phyloP scores from a whole-genome alignment of 1,140 invertebrate genomes.

The Drosophila lini region DNA sequence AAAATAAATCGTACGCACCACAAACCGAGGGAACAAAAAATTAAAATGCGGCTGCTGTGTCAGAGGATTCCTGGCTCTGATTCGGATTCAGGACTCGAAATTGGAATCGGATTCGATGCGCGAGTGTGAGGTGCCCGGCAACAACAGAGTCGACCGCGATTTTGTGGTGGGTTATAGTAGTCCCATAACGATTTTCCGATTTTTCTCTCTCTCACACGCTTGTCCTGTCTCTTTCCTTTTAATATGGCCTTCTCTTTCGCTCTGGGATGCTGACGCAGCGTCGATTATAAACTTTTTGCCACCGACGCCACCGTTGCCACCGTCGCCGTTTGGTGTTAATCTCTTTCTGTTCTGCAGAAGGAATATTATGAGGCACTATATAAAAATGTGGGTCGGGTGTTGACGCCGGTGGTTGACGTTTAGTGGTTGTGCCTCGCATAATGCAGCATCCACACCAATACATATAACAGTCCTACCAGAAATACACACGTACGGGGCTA shows the following conservation, averaged over 20 bases:
- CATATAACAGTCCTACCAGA: conserved; percentile 22
- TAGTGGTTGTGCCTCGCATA: conserved; percentile 70
- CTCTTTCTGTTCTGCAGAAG: conserved; percentile 70
- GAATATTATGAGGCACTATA: conserved; percentile 72
- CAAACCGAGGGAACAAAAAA: conserved; percentile 59
- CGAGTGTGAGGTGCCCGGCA: conserved; percentile 73
- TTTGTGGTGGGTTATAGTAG: conserved; percentile 77
- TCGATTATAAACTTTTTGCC: conserved; percentile 72
- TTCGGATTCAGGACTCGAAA: conserved; percentile 40
- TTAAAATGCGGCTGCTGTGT: conserved; percentile 71
- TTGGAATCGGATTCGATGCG: conserved; percentile 58
- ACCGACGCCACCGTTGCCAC: conserved; percentile 39
- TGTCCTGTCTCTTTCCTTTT: not conserved
- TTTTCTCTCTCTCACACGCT: conserved; percentile 35
- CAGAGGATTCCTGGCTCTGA: conserved; percentile 33
- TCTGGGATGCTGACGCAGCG: conserved; percentile 18
- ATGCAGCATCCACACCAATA: conserved; percentile 55
- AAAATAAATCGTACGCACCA: conserved; percentile 63
- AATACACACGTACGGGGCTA: conserved; percentile 29
- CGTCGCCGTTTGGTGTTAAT: conserved; percentile 71
- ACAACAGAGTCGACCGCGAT: conserved; percentile 73
- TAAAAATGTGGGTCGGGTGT: conserved; percentile 69
- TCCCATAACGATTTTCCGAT: conserved; percentile 79
- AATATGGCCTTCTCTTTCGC: not conserved
- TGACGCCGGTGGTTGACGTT: conserved; percentile 80